Conservation (phyloP, 2,888 invertebrate genomes). For the Thymelicus acteon region DNA sequence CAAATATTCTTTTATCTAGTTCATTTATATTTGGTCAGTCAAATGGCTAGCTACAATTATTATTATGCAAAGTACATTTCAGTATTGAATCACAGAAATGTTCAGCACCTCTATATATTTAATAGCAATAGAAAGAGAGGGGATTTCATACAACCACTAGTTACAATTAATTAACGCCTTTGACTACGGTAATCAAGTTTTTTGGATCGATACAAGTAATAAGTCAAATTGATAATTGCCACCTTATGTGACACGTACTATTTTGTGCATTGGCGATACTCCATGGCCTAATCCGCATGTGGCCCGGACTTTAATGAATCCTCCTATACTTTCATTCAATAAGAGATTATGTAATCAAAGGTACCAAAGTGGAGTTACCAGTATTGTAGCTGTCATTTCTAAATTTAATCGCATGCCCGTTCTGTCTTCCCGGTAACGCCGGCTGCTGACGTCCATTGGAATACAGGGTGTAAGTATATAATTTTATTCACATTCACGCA, state of each 20-base stretch:
- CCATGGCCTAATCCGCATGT: conserved; percentile 17
- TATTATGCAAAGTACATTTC: too few species aligned
- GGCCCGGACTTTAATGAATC: conserved; percentile 30
- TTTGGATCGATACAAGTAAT: conserved; percentile 4
- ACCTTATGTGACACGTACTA: background rate
- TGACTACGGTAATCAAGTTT: background rate
- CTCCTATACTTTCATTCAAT: conserved; percentile 35
- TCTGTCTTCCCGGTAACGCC: conserved; percentile 34
- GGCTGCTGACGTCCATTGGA: conserved; percentile 31
- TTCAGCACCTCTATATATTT: background rate
- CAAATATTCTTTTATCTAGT: too few species aligned
- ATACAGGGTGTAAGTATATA: conserved; percentile 40
- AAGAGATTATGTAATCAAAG: conserved; percentile 37
- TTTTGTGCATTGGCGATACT: conserved; percentile 24
- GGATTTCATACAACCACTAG: background rate
- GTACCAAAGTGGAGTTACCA: conserved; percentile 33
- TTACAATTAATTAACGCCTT: background rate
- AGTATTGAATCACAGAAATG: too few species aligned
- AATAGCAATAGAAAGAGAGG: background rate
- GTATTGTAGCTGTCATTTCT: conserved; percentile 37
- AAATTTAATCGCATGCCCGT: conserved; percentile 34
- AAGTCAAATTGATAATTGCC: conserved; percentile 1
- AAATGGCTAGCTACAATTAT: too few species aligned
- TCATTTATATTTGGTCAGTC: too few species aligned
- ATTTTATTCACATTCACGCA: conserved; percentile 29